Evolutionary conservation across 2,888 invertebrate genomes (phyloP).

Genomic region (Drosophila buzzatii): DNA sequence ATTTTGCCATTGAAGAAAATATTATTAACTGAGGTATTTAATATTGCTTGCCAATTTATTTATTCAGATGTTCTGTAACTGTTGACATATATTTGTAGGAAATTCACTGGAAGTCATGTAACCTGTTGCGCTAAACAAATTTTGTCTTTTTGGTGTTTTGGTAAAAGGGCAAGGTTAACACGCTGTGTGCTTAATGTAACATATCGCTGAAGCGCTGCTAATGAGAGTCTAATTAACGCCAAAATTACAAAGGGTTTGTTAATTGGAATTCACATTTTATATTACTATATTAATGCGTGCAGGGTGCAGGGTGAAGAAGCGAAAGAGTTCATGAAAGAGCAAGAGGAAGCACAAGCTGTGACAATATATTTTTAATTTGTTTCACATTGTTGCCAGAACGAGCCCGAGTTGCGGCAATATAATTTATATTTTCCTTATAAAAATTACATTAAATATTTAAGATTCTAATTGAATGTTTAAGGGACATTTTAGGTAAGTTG

Average conservation of each 20-base stretch:
- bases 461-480: too few relatives aligned
- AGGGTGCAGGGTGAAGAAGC: not conserved
- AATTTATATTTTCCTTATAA: too few relatives aligned
- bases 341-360: not conserved
- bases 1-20: not conserved
- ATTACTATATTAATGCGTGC: not conserved
- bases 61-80: not conserved
- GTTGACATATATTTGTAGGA: not conserved
- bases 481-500: too few relatives aligned
- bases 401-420: too few relatives aligned
- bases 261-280: constrained; percentile 42
- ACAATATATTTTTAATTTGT: not conserved
- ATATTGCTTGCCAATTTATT: not conserved
- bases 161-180: constrained; percentile 30
- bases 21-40: not conserved
- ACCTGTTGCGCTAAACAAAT: constrained; percentile 8
- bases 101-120: not conserved
- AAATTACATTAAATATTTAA: too few relatives aligned
- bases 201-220: constrained; percentile 65
- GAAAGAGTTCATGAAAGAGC: not conserved
- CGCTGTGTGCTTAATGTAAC: constrained; percentile 43
- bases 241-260: constrained; percentile 63
- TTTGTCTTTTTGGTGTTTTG: constrained; percentile 30
- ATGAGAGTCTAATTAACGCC: constrained; percentile 65
- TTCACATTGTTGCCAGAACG: not conserved